Conservation (phyloP, 2,888 invertebrate species). For the Agelastica alni region DNA sequence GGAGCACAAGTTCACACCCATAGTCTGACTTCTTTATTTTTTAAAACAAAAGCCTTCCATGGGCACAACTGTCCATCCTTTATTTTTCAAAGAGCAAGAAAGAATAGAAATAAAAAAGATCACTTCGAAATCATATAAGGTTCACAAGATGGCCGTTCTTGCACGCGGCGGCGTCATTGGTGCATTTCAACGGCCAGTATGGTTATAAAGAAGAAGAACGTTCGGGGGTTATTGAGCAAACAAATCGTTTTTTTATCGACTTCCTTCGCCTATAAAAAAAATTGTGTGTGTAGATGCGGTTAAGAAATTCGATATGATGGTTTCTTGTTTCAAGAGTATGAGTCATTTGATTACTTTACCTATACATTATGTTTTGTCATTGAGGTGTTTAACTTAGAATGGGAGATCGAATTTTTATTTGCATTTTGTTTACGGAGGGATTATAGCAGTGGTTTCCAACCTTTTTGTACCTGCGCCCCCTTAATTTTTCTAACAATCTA, state of each 20-base stretch:
- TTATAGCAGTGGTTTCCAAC: too few relatives aligned
- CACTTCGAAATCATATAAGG: slow-evolving; percentile 12
- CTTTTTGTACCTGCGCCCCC: too few relatives aligned
- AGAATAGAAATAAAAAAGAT: slow-evolving; percentile 14
- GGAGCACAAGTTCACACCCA: slow-evolving; percentile 24
- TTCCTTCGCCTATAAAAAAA: slow-evolving; percentile 14
- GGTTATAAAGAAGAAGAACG: slow-evolving; percentile 7
- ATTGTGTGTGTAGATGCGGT: slow-evolving; percentile 16
- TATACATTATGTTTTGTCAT: slow-evolving; percentile 7
- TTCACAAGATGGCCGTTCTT: slow-evolving; percentile 17
- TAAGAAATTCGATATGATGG: slow-evolving; percentile 13
- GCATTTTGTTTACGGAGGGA: not conserved
- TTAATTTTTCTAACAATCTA: too few relatives aligned
- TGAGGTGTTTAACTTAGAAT: slow-evolving; percentile 12
- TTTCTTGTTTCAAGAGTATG: slow-evolving; percentile 11
- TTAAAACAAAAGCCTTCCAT: slow-evolving; percentile 20
- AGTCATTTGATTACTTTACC: slow-evolving; percentile 18
- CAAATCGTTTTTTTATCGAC: slow-evolving; percentile 17
- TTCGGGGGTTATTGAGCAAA: slow-evolving; percentile 19
- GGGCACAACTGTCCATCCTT: slow-evolving; percentile 18
- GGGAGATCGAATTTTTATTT: slow-evolving; percentile 10
- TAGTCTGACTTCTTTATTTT: slow-evolving; percentile 23
- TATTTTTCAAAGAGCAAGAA: slow-evolving; percentile 6
- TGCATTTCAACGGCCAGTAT: slow-evolving; percentile 3
- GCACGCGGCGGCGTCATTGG: slow-evolving; percentile 10